A percentile compares a stretch with the other conserved stretches of the same genome.
These are phyloP conservation scores for Acrossocheilus fasciatus DNA, from an alignment of 2,797 vertebrate species.

Conservation along the genomic window DNA sequence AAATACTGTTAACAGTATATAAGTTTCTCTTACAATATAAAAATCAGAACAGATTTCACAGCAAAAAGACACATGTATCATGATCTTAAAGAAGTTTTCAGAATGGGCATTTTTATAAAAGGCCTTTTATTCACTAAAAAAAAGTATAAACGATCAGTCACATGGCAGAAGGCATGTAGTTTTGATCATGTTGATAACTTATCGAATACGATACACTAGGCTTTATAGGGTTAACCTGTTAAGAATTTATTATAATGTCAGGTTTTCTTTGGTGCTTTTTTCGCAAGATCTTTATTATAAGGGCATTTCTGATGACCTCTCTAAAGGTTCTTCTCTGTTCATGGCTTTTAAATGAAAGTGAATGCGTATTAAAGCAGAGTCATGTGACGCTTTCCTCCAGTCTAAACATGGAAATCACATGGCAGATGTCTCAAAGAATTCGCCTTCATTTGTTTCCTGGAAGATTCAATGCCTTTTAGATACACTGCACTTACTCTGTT, in stretches of 20 bases:
- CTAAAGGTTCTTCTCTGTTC: neutral
- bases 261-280: slow-evolving; percentile 3
- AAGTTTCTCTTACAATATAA: neutral
- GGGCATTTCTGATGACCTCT: neutral
- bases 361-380: neutral
- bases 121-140: neutral
- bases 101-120: neutral
- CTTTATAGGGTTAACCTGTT: neutral
- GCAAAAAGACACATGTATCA: neutral
- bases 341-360: neutral
- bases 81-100: neutral
- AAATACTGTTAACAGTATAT: neutral
- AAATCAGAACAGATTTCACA: neutral
- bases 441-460: neutral
- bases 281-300: neutral
- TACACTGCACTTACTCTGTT: neutral
- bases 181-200: neutral
- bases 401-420: slow-evolving; percentile 51
- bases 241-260: neutral
- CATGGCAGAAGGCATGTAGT: neutral
- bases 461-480: neutral
- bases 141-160: neutral
- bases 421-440: slow-evolving; percentile 16
- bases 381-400: slow-evolving; percentile 31
- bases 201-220: neutral